Evolutionary conservation across 2,113 vertebrate species (phyloP).

Genomic region (Eptesicus fuscus): DNA sequence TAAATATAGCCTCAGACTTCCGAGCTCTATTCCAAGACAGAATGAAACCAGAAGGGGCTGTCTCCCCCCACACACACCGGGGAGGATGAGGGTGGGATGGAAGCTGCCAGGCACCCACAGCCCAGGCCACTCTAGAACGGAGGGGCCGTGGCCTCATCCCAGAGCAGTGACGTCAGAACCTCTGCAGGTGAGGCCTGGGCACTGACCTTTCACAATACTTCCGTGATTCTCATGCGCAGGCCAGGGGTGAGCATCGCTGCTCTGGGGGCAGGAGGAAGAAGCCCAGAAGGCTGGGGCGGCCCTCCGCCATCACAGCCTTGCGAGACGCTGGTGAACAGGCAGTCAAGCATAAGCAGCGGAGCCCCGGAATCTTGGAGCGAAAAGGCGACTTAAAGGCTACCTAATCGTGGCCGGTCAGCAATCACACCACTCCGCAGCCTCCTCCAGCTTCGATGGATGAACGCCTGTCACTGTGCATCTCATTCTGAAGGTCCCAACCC

Average conservation of each 20-base stretch:
- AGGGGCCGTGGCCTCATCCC: not conserved
- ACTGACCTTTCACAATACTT: not conserved
- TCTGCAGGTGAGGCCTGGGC: not conserved
- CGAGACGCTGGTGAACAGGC: not conserved
- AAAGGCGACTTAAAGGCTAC: not conserved
- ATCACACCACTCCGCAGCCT: accelerated
- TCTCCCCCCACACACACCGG: too few species aligned
- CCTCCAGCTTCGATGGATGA: not conserved
- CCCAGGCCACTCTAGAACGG: not conserved
- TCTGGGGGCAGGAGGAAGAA: not conserved
- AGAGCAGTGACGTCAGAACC: not conserved
- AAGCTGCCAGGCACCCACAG: too few species aligned
- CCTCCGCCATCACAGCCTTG: not conserved
- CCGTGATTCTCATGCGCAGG: not conserved
- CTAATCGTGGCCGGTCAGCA: not conserved
- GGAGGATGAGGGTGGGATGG: accelerated
- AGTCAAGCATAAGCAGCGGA: too few species aligned
- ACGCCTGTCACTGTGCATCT: not conserved
- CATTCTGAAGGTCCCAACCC: not conserved
- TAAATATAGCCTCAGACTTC: not conserved
- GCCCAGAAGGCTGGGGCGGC: not conserved
- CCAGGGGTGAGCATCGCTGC: not conserved
- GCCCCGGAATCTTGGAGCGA: not conserved
- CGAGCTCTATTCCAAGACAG: not conserved
- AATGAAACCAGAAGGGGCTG: not conserved